Percentiles rank a stretch among this genome's conserved stretches.
phyloP scores from a whole-genome alignment of 1,140 invertebrate genomes.

The Pinna nobilis region DNA sequence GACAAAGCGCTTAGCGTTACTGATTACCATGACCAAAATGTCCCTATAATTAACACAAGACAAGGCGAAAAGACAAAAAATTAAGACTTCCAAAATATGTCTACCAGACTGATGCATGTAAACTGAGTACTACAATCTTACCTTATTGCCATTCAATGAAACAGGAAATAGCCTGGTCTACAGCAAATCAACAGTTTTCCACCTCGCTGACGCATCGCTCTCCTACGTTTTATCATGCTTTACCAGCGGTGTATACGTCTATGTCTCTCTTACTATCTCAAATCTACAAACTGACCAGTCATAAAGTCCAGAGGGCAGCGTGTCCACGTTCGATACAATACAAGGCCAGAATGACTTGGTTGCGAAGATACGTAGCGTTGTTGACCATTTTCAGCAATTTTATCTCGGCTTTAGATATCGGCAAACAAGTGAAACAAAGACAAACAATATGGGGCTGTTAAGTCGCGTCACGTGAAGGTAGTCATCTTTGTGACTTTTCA shows the following conservation, averaged over 20 bases:
- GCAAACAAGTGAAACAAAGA: slow-evolving; percentile 21
- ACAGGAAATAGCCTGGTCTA: neutral
- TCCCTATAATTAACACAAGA: too few relatives aligned
- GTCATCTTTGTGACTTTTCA: neutral
- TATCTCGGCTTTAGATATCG: slow-evolving; percentile 26
- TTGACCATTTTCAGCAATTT: slow-evolving; percentile 24
- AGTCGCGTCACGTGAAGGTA: slow-evolving; percentile 11
- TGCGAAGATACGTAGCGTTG: slow-evolving; percentile 14
- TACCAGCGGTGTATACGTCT: neutral
- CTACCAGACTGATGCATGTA: neutral
- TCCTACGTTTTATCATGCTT: slow-evolving; percentile 10
- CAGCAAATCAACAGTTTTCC: neutral
- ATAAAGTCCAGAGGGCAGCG: slow-evolving; percentile 24
- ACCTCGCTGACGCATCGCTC: neutral
- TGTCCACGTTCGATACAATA: slow-evolving; percentile 17
- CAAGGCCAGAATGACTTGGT: slow-evolving; percentile 19
- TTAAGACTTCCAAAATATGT: too few relatives aligned
- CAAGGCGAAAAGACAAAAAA: too few relatives aligned
- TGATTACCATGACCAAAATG: too few relatives aligned
- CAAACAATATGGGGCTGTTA: slow-evolving; percentile 10
- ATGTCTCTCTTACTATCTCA: neutral
- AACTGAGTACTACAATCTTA: neutral
- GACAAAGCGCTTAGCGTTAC: too few relatives aligned
- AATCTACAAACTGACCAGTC: slow-evolving; percentile 14
- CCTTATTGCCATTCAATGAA: neutral